Base-by-base conservation (phyloP, 2,888 invertebrate genomes). In the Pammene fasciana region DNA sequence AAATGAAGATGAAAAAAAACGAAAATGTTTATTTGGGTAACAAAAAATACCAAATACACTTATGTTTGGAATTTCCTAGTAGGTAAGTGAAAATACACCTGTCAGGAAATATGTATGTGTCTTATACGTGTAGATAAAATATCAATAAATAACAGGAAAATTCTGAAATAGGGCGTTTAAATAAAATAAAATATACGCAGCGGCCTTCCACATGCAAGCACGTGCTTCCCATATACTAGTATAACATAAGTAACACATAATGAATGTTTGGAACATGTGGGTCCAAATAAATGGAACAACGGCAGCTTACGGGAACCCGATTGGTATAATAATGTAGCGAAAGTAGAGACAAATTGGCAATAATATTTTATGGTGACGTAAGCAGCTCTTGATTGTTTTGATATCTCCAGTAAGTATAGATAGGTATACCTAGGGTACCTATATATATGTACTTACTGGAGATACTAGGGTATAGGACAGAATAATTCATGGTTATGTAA, bases 261-360 rank as follows among this genome's bases (percentile, higher is more conserved):
- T 50, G 8, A 50, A 52, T 34, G 52, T 26, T 52, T 34, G 13
- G 11, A 26, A 9, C 50, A 18, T 7, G 52, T 52, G 34, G 13
- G 26, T 26, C 52, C 1, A 34, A 52, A 26, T 52, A 26, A 26
- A 52, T 52, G 26, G 52, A 34, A 52, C 34, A 52, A 34, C 26
- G 26, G 34, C 0, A 16, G 8, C 5, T 1, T 9, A 36, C n/a
- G 13, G n/a, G 5, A 52, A 52, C 10, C 34, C 54, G 54, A 55
- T 36, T 36, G n/a, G 36, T 55, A 36, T n/a, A 36, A 55, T 55
- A 36, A 36, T 8, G 34, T 36, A 36, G 16, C 16, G 56, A 14
- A 56, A 56, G 11, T 38, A 38, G 11, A 54, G 56, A 56, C 38
- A 56, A 41, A 41, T 56, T 38, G 56, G 10, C 14, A 56, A 16